phyloP scores from a whole-genome alignment of 1,140 invertebrate species.

The Drosophila athabasca region DNA sequence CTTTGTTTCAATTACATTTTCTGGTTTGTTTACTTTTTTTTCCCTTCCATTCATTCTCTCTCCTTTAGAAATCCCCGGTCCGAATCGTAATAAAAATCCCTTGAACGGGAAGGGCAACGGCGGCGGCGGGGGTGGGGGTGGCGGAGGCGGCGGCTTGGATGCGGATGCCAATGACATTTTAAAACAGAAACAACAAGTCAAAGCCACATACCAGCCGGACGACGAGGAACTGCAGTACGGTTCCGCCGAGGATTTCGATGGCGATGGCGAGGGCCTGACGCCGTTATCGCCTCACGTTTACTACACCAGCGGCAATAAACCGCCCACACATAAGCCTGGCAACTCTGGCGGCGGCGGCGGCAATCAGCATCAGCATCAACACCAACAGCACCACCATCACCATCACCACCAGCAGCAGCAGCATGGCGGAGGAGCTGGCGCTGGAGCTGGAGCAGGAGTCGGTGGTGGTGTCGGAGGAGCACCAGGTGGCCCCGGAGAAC shows the following conservation, averaged over 20 bases:
- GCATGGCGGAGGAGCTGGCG: slow-evolving; percentile 7
- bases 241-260: slow-evolving; percentile 81
- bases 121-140: slow-evolving; percentile 28
- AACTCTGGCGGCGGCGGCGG: slow-evolving; percentile 27
- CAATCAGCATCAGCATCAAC: slow-evolving; percentile 68
- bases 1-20: slow-evolving; percentile 75
- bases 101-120: slow-evolving; percentile 62
- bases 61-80: slow-evolving; percentile 85
- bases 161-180: slow-evolving; percentile 83
- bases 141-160: slow-evolving; percentile 45
- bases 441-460: neutral
- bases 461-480: slow-evolving; percentile 16
- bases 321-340: slow-evolving; percentile 73
- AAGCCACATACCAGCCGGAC: slow-evolving; percentile 82
- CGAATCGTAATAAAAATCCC: slow-evolving; percentile 83
- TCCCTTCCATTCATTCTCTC: slow-evolving; percentile 50
- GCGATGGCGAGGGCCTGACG: slow-evolving; percentile 64
- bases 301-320: slow-evolving; percentile 76
- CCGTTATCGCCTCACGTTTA: slow-evolving; percentile 80
- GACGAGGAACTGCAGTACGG: slow-evolving; percentile 82
- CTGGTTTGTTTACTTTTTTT: slow-evolving; percentile 46
- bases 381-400: slow-evolving; percentile 66
- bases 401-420: slow-evolving; percentile 59
- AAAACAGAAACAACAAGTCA: slow-evolving; percentile 83
- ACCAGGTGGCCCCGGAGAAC: slow-evolving; percentile 14